phyloP scores from a whole-genome alignment of 2,113 vertebrate genomes.

The Indri indri region DNA sequence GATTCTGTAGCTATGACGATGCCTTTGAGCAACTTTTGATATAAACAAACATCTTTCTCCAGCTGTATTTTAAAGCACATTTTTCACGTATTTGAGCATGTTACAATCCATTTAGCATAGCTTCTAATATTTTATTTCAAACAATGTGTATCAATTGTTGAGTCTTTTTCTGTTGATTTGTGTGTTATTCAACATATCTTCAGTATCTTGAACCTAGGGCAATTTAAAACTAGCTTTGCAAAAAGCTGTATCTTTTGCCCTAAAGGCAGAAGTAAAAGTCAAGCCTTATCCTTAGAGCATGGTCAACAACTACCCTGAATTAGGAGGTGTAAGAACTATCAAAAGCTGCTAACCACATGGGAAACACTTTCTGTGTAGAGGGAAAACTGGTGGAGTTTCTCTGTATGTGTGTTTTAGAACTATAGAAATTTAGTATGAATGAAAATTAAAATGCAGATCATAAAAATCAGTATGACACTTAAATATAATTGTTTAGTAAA shows the following conservation, averaged over 20 bases:
- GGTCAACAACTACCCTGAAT: neutral
- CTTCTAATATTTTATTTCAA: neutral
- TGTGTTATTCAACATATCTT: neutral
- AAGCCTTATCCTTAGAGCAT: neutral
- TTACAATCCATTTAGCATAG: neutral
- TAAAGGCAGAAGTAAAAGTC: neutral
- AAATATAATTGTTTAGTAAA: neutral
- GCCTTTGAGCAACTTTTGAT: conserved; percentile 62
- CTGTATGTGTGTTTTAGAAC: neutral
- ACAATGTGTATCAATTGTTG: neutral
- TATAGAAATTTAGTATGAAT: neutral
- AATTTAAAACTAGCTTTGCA: neutral
- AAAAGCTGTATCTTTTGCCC: neutral
- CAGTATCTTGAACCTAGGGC: neutral
- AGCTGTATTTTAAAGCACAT: neutral
- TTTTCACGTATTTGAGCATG: neutral
- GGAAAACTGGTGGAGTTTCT: neutral
- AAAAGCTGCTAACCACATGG: neutral
- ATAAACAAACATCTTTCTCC: conserved; percentile 55
- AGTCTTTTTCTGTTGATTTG: neutral
- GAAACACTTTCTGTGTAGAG: neutral
- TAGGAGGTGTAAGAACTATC: neutral
- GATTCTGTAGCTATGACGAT: conserved; percentile 22
- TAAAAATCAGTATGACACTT: neutral
- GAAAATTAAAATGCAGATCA: neutral